phyloP scores from a whole-genome alignment of 2,888 invertebrate species.

The Conistra vaccinii region DNA sequence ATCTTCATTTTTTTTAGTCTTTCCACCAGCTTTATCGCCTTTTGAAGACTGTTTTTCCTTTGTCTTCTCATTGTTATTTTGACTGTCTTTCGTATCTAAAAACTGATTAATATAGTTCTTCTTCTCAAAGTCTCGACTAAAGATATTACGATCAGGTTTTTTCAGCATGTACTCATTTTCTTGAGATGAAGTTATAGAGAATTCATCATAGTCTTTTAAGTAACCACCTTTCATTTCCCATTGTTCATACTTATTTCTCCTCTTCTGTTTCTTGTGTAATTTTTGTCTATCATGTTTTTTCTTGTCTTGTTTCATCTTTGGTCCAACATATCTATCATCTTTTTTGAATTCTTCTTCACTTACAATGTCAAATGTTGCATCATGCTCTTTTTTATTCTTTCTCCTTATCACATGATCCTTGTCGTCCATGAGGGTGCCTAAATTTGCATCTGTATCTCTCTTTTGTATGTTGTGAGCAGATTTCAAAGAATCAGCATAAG shows the following conservation, averaged over 20 bases:
- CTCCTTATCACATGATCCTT: slow-evolving; percentile 82
- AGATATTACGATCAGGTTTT: slow-evolving; percentile 70
- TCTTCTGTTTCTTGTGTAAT: slow-evolving; percentile 84
- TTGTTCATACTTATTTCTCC: slow-evolving; percentile 85
- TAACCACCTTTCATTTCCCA: slow-evolving; percentile 88
- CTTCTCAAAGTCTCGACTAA: slow-evolving; percentile 69
- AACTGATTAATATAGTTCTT: slow-evolving; percentile 70
- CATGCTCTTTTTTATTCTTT: slow-evolving; percentile 66
- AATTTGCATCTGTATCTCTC: slow-evolving; percentile 63
- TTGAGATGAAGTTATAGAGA: slow-evolving; percentile 75
- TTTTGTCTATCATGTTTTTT: slow-evolving; percentile 84
- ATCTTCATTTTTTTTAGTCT: slow-evolving; percentile 69
- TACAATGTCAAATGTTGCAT: slow-evolving; percentile 66
- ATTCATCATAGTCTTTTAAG: slow-evolving; percentile 84
- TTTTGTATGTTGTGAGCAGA: slow-evolving; percentile 67
- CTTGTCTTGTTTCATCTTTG: slow-evolving; percentile 78
- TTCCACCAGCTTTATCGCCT: slow-evolving; percentile 56
- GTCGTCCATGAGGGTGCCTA: slow-evolving; percentile 83
- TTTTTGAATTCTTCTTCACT: slow-evolving; percentile 84
- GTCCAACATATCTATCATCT: slow-evolving; percentile 83
- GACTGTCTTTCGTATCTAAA: slow-evolving; percentile 64
- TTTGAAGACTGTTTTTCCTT: slow-evolving; percentile 46
- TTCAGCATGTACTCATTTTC: slow-evolving; percentile 73
- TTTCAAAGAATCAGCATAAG: slow-evolving; percentile 85
- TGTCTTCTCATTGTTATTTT: slow-evolving; percentile 58